Base-by-base conservation (phyloP, 2,888 invertebrate species). In the Cryptus viduatorius region DNA sequence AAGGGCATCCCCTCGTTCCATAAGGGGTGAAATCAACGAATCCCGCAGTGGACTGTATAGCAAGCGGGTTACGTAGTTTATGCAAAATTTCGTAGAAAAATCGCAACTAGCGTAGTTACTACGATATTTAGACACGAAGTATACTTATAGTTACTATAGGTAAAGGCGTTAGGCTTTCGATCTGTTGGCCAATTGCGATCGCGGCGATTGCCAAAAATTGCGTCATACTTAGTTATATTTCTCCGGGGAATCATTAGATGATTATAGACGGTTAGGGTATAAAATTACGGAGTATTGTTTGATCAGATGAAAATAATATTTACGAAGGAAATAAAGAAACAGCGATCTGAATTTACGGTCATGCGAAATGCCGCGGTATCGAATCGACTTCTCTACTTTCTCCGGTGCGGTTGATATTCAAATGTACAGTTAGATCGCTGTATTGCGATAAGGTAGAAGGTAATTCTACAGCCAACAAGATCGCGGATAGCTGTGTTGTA, bases 141-240 rank as follows among this genome's bases (percentile, higher is more conserved):
- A 42, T 65, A 68, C 73, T 73, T 72, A 16, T 65, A 19, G 48
- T 24, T 56, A n/a, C 42, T 16, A 14, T 7, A 8, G 19, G 44
- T 10, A 42, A 12, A 42, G 16, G 16, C 19, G 16, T 53, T 50
- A 65, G 50, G 24, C 16, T 46, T 80, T 48, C 68, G 71, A 44
- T 67, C 86, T 86, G 81, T 83, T 79, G 87, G 87, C 79, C 87
- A 87, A 87, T 79, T 79, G 85, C 81, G 84, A 76, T 72, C 82
- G 72, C 64, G 64, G 86, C 65, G 72, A 37, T 64, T 82, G 82
- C 82, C 82, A 80, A 75, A 46, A 77, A 56, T 76, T 84, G 72
- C 80, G 61, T 80, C 83, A 80, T 80, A 75, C 59, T 59, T 5
- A 7, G 67, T 80, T 67, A 80, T 72, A 72, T 80, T 77, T 68